Evolutionary conservation across 2,888 invertebrate species (phyloP).

Genomic region (Itoplectis maculator): DNA sequence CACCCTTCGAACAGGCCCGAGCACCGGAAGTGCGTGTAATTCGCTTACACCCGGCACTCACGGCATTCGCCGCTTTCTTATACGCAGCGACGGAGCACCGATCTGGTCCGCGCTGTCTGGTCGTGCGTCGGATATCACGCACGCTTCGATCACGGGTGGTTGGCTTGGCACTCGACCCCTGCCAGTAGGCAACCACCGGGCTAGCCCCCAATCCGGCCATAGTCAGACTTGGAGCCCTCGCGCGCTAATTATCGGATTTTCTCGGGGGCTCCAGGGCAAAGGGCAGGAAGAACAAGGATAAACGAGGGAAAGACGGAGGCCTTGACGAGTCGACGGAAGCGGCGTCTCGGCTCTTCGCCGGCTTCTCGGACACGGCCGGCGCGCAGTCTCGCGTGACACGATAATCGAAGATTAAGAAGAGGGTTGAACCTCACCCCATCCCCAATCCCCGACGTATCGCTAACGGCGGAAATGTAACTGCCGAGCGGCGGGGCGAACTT

Average conservation of each 20-base stretch:
- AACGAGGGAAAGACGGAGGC: conserved; percentile 41
- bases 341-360: conserved; percentile 23
- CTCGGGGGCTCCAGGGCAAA: conserved; percentile 28
- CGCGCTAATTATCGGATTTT: conserved; percentile 77
- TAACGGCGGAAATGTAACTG: conserved; percentile 9
- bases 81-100: conserved; percentile 58
- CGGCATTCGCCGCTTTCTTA: conserved; percentile 68
- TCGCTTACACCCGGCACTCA: conserved; percentile 68
- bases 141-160: conserved; percentile 29
- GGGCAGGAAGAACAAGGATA: conserved; percentile 23
- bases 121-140: conserved; percentile 61
- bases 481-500: conserved; percentile 9
- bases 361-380: conserved; percentile 28
- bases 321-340: conserved; percentile 68
- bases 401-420: conserved; percentile 74
- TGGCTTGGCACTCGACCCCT: conserved; percentile 47
- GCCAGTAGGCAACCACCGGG: no score
- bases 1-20: conserved; percentile 40
- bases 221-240: conserved; percentile 66
- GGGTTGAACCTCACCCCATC: conserved; percentile 17
- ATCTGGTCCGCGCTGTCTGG: conserved; percentile 43
- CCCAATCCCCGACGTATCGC: no score
- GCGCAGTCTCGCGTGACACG: conserved; percentile 71
- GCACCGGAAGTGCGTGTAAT: conserved; percentile 66
- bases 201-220: no score